A percentile compares a stretch with the other conserved stretches of the same genome.
These are phyloP conservation scores for Zele albiditarsus DNA, from an alignment of 2,888 invertebrate species.

Conservation along the genomic window DNA sequence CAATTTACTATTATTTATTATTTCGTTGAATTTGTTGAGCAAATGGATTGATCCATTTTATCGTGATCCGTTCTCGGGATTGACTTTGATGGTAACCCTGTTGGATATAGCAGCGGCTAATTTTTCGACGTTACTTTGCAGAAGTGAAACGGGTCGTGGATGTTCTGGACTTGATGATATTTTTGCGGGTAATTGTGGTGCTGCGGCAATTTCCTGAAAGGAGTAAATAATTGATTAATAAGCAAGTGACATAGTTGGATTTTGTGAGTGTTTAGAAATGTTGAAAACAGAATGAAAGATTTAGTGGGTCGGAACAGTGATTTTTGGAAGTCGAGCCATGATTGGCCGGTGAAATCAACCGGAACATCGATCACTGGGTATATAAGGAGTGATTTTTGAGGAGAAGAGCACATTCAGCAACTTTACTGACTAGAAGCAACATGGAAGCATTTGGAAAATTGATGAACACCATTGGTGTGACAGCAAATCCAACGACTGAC, in stretches of 20 bases:
- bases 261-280: no score
- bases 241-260: no score
- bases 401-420: constrained; percentile 11
- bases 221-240: constrained; percentile 4
- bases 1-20: constrained; percentile 25
- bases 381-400: constrained; percentile 3
- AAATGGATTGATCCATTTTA: constrained; percentile 53
- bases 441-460: constrained; percentile 31
- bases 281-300: background rate
- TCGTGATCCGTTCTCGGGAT: constrained; percentile 67
- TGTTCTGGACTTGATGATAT: constrained; percentile 39
- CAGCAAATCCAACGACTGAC: background rate
- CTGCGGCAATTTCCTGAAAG: constrained; percentile 54
- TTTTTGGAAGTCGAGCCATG: background rate
- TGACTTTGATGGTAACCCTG: constrained; percentile 71
- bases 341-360: background rate
- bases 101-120: constrained; percentile 66
- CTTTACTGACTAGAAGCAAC: constrained; percentile 18
- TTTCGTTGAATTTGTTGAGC: constrained; percentile 25
- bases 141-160: constrained; percentile 53
- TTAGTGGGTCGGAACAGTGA: background rate
- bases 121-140: constrained; percentile 65
- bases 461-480: constrained; percentile 22
- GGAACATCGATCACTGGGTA: background rate
- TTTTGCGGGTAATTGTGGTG: constrained; percentile 23